Evolutionary conservation across 2,113 vertebrate species (phyloP).

Genomic region (Perognathus longimembris): DNA sequence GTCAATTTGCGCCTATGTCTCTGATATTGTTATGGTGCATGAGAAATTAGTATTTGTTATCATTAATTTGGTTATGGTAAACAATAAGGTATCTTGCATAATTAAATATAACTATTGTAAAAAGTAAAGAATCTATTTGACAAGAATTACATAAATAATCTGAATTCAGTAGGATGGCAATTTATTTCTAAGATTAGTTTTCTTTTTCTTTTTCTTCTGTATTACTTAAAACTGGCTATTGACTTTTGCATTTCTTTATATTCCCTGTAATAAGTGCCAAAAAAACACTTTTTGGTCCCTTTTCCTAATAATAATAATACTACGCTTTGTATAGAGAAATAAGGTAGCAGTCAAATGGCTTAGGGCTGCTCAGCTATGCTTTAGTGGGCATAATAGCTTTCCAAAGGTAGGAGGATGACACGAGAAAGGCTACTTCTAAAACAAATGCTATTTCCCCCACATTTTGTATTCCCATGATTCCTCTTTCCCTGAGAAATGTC

Average conservation of each 20-base stretch:
- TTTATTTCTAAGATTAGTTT: neutral
- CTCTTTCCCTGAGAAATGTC: neutral
- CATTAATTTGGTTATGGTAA: conserved; percentile 14
- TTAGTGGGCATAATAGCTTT: neutral
- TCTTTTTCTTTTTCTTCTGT: neutral
- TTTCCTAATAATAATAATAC: conserved; percentile 35
- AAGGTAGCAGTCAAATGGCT: neutral
- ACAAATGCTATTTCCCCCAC: neutral
- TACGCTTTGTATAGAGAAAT: neutral
- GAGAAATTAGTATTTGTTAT: conserved; percentile 15
- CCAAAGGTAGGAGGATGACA: neutral
- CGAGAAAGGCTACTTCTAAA: neutral
- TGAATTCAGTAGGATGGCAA: neutral
- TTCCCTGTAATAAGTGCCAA: neutral
- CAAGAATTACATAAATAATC: neutral
- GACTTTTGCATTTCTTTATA: neutral
- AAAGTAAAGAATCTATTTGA: neutral
- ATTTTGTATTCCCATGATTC: neutral
- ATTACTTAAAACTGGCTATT: conserved; percentile 38
- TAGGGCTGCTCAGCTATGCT: neutral
- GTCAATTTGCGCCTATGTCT: neutral
- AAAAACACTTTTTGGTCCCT: neutral
- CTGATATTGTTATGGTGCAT: neutral
- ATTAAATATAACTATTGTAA: neutral
- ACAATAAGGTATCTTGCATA: neutral